Conservation (phyloP, 2,113 vertebrate species). For the Silurus asotus region DNA sequence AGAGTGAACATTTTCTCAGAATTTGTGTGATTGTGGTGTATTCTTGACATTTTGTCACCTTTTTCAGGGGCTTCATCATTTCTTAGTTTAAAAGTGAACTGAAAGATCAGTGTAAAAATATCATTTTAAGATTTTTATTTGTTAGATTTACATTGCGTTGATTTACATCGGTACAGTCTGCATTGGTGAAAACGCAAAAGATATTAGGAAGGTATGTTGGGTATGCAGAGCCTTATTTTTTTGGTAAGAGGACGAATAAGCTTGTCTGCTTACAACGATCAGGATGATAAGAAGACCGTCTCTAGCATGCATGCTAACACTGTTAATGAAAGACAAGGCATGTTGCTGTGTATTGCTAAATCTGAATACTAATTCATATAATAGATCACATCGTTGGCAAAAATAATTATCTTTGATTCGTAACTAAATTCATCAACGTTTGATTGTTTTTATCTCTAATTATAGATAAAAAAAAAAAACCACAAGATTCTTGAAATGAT, state of each 20-base stretch:
- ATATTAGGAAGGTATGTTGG: not conserved
- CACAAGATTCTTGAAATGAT: not conserved
- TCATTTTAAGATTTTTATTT: not conserved
- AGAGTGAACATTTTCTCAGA: not conserved
- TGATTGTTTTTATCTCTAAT: not conserved
- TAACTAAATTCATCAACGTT: not conserved
- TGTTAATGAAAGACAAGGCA: constrained; percentile 31
- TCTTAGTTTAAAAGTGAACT: not conserved
- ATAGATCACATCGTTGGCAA: constrained; percentile 17
- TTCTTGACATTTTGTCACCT: not conserved
- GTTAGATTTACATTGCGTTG: not conserved
- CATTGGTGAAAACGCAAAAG: not conserved
- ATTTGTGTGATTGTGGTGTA: not conserved
- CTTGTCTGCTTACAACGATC: not conserved
- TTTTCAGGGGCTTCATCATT: not conserved
- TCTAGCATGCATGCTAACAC: constrained; percentile 49
- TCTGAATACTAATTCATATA: constrained; percentile 51
- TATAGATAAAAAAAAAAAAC: not conserved
- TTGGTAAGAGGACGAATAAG: not conserved
- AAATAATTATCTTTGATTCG: not conserved
- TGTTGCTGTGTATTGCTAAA: constrained; percentile 39
- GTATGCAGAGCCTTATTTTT: constrained; percentile 19
- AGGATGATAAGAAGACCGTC: not conserved
- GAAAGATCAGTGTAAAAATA: not conserved
- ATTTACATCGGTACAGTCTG: not conserved